Evolutionary conservation across 2,888 invertebrate species (phyloP).

Genomic region (Blastobasis adustella): DNA sequence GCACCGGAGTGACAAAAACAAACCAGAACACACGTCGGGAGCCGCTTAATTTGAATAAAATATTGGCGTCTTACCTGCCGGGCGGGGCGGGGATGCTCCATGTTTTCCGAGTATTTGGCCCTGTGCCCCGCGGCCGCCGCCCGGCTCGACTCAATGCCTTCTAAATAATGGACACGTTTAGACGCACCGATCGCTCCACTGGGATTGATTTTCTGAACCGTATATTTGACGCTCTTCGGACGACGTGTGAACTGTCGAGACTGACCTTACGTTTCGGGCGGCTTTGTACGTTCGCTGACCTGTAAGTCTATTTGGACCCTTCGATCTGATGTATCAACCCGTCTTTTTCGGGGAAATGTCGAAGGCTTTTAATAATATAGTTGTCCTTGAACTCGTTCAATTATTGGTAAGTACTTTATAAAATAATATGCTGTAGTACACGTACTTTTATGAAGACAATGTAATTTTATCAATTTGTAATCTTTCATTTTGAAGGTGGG

Average conservation of each 20-base stretch:
- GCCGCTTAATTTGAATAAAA: conserved; percentile 49
- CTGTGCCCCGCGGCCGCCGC: conserved; percentile 34
- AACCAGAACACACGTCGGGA: conserved; percentile 31
- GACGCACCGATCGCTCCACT: conserved; percentile 45
- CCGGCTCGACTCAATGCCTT: conserved; percentile 33
- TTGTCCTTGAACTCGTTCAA: no score
- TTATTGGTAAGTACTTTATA: no score
- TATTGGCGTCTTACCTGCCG: conserved; percentile 41
- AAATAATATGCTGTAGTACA: not conserved
- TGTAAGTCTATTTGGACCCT: conserved; percentile 9
- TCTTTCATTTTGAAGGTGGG: not conserved
- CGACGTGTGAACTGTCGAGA: conserved; percentile 35
- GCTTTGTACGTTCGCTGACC: conserved; percentile 26
- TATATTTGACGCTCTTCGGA: conserved; percentile 51
- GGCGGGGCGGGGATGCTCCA: conserved; percentile 41
- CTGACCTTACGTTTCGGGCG: conserved; percentile 22
- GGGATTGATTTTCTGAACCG: conserved; percentile 58
- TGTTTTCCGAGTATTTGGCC: conserved; percentile 50
- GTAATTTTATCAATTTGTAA: conserved; percentile 1
- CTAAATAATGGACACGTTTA: conserved; percentile 64
- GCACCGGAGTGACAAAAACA: conserved; percentile 23
- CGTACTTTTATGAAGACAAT: not conserved
- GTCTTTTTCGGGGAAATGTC: no score
- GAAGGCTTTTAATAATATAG: no score
- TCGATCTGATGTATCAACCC: no score